Base-by-base conservation (phyloP, 2,888 invertebrate species). In the Eutolmus rufibarbis region DNA sequence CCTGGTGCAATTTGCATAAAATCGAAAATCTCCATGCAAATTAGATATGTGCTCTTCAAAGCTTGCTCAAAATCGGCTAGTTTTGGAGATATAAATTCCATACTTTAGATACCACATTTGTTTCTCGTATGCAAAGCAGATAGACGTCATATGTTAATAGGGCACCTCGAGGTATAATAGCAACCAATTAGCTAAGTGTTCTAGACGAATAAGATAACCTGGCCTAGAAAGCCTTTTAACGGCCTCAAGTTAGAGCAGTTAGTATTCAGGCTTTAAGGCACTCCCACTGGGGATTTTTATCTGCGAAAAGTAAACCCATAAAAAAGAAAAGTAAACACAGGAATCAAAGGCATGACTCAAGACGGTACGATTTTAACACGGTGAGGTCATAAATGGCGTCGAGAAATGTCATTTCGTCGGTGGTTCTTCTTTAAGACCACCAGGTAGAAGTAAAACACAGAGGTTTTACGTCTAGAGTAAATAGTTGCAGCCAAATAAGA, bases 301-400 rank as follows among this genome's bases (percentile, higher is more conserved):
- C 66, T 56, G n/a, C 19, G 34, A 57, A 82, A 84, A 74, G 37
- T 19, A 74, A 85, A 74, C n/a, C 12, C 8, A 43, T 28, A 57
- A 57, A 82, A 40, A 84, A 12, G 28, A 57, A 57, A 82, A 46
- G 51, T 23, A 40, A 85, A 43, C 40, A 74, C 37, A 5, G n/a
- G 46, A 28, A 46, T 74, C 2, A 74, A 74, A 46, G 34, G 43
- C 46, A 74, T 85, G 85, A 85, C 74, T 85, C 85, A 85, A 85
- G 28, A 46, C 46, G 85, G 37, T 74, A 85, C 43, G 28, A 23
- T 46, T 74, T 74, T 74, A 43, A 74, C 31, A 46, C 31, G 85
- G 74, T 85, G 74, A 85, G 85, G 85, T 85, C 85, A 85, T 74
- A 85, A 85, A 85, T 85, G 85, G 85, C 85, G 85, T 43, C 85